These are phyloP conservation scores for Platycnemis pennipes DNA, from an alignment of 2,888 invertebrate species.

Conservation along the genomic window DNA sequence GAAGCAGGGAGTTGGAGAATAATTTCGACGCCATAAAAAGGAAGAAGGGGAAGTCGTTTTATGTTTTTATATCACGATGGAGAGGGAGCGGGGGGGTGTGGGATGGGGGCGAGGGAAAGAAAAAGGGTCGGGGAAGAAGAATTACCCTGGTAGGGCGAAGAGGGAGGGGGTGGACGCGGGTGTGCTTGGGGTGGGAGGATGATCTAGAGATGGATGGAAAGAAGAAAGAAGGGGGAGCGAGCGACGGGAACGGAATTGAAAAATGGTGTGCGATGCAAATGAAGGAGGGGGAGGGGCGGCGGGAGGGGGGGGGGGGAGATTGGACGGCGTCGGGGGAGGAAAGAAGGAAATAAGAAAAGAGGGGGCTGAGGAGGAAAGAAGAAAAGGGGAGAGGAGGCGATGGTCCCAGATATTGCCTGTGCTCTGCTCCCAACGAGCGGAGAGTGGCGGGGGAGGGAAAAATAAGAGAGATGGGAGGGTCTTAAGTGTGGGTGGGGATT, in stretches of 20 bases:
- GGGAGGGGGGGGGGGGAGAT: background rate
- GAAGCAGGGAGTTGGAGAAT: background rate
- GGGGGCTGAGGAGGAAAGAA: background rate
- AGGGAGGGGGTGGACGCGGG: background rate
- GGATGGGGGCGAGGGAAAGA: background rate
- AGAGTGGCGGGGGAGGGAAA: background rate
- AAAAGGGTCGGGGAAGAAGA: background rate
- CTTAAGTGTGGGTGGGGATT: slow-evolving; percentile 56
- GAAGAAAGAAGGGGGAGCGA: background rate
- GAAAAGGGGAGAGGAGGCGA: background rate
- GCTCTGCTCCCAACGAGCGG: background rate
- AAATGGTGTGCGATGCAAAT: slow-evolving; percentile 65
- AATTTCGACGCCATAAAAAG: slow-evolving; percentile 2
- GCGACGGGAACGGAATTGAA: slow-evolving; percentile 44
- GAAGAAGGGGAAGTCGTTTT: slow-evolving; percentile 25
- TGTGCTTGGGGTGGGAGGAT: background rate
- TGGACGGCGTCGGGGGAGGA: background rate
- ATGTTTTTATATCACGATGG: slow-evolving; percentile 12
- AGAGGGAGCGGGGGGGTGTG: background rate
- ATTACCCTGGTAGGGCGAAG: background rate
- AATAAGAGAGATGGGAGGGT: slow-evolving; percentile 40
- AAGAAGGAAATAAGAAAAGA: background rate
- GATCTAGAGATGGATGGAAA: background rate
- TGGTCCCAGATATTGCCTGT: slow-evolving; percentile 61
- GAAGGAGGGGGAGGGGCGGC: background rate